phyloP scores from a whole-genome alignment of 2,888 invertebrate genomes.

The Drosophila nigricruria region DNA sequence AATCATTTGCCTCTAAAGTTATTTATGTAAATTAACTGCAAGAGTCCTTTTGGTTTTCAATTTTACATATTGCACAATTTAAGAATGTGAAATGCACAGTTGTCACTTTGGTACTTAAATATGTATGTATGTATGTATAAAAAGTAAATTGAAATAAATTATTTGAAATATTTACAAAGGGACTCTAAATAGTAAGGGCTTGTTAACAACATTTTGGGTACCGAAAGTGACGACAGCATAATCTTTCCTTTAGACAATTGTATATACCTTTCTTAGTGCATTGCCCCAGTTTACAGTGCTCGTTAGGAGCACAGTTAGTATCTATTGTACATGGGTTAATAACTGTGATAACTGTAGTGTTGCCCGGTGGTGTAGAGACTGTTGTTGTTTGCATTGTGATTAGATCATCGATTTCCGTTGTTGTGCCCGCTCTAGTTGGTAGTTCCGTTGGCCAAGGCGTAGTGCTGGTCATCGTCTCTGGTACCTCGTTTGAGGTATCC shows the following conservation, averaged over 20 bases:
- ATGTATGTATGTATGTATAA: slow-evolving; percentile 8
- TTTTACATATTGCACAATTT: slow-evolving; percentile 39
- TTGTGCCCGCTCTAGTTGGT: slow-evolving; percentile 73
- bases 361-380: slow-evolving; percentile 63
- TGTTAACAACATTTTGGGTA: slow-evolving; percentile 28
- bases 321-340: slow-evolving; percentile 87
- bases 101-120: slow-evolving; percentile 45
- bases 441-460: slow-evolving; percentile 63
- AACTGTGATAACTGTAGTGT: slow-evolving; percentile 79
- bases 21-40: slow-evolving; percentile 2
- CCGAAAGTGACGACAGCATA: slow-evolving; percentile 51
- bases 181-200: neutral
- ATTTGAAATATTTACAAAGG: slow-evolving; percentile 42
- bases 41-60: neutral
- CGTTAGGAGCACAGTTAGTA: slow-evolving; percentile 87
- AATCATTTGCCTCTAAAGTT: too few species aligned
- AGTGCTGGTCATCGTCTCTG: slow-evolving; percentile 57
- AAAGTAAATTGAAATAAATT: neutral
- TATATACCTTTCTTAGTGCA: slow-evolving; percentile 86
- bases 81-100: slow-evolving; percentile 36
- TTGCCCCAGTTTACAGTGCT: slow-evolving; percentile 87
- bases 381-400: slow-evolving; percentile 58
- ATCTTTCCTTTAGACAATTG: slow-evolving; percentile 38
- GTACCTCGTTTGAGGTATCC: slow-evolving; percentile 83
- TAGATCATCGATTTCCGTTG: slow-evolving; percentile 70